These are phyloP conservation scores for Radopholus similis DNA, from an alignment of 1,140 invertebrate species.

Conservation along the genomic window DNA sequence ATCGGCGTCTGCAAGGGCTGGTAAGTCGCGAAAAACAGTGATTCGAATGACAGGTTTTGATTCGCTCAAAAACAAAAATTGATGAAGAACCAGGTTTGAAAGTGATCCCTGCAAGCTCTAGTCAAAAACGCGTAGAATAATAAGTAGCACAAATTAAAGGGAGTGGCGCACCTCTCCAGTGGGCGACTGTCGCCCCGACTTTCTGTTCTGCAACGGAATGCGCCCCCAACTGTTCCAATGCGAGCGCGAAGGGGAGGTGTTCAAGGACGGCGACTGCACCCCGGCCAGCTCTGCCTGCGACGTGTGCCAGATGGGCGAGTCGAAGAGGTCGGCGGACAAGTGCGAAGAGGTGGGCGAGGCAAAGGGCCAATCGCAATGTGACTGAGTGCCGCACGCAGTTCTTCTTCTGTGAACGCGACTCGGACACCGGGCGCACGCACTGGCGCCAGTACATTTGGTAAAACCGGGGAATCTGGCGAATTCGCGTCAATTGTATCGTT, in stretches of 20 bases:
- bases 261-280: conserved; percentile 17
- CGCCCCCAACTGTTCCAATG: conserved; percentile 24
- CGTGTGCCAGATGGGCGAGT: conserved; percentile 14
- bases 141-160: conserved; percentile 2
- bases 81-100: too few relatives aligned
- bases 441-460: conserved; percentile 18
- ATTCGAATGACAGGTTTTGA: not conserved
- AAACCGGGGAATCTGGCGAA: too few relatives aligned
- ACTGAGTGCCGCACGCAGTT: too few relatives aligned
- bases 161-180: conserved; percentile 22
- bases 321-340: conserved; percentile 19
- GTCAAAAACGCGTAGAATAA: not conserved
- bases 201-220: conserved; percentile 23
- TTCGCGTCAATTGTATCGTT: too few relatives aligned
- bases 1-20: conserved; percentile 12
- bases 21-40: not conserved
- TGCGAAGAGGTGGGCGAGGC: conserved; percentile 17
- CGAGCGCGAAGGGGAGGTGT: conserved; percentile 3
- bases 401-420: conserved; percentile 16
- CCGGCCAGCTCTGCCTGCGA: not conserved
- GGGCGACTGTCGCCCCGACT: conserved; percentile 13
- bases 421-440: not conserved
- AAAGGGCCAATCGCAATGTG: not conserved
- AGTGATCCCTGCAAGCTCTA: too few relatives aligned
- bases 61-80: not conserved